A percentile compares a stretch with the other conserved stretches of the same genome.
phyloP scores from a whole-genome alignment of 2,888 invertebrate genomes.

The Drosophila neonasuta region DNA sequence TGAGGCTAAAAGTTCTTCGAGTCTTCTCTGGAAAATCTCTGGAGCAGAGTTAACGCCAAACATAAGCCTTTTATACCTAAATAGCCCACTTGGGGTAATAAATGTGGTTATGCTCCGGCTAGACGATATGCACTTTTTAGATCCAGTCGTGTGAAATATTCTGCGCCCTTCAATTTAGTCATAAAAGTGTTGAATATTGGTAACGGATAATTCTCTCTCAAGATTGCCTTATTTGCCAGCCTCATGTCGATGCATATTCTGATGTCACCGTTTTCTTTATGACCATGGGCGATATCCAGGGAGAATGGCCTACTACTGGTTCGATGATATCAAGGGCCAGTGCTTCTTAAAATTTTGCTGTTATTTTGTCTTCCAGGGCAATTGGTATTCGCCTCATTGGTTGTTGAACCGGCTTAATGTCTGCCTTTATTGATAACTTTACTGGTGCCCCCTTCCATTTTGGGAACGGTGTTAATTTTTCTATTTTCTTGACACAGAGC shows the following conservation, averaged over 20 bases:
- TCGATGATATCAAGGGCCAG: conserved; percentile 1
- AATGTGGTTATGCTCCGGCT: not conserved
- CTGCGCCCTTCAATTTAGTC: not conserved
- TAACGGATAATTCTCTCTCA: too few species aligned
- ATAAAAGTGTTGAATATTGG: too few species aligned
- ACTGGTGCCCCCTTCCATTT: conserved; percentile 2
- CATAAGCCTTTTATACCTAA: too few species aligned
- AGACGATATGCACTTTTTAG: not conserved
- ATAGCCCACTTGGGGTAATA: not conserved
- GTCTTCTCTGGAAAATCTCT: too few species aligned
- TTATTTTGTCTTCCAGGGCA: not conserved
- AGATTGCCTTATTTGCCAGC: too few species aligned
- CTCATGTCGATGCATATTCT: too few species aligned
- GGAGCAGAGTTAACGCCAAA: too few species aligned
- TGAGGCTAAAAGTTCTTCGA: too few species aligned
- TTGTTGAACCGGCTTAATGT: not conserved
- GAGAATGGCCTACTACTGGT: not conserved
- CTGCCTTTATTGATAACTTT: not conserved
- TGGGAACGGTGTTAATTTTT: conserved; percentile 3
- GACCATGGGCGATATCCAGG: too few species aligned
- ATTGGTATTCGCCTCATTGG: not conserved
- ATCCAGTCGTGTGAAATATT: not conserved
- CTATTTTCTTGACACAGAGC: not conserved
- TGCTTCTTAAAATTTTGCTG: not conserved
- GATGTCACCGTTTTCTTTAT: too few species aligned